phyloP scores from a whole-genome alignment of 2,797 vertebrate species.

The Masticophis lateralis region DNA sequence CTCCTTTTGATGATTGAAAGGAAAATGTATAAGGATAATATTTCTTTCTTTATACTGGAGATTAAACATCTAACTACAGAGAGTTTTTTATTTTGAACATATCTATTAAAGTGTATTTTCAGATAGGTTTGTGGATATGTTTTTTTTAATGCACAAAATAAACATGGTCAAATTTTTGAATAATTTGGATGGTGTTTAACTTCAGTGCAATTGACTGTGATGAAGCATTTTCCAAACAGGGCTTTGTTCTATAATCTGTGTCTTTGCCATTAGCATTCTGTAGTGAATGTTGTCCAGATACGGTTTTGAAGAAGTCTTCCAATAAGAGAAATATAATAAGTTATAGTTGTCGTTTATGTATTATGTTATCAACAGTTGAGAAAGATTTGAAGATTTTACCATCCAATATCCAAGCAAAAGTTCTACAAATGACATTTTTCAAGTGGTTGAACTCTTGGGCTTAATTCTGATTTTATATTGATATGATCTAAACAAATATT shows the following conservation, averaged over 20 bases:
- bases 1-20: background rate
- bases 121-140: background rate
- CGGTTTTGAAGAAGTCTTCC: slow-evolving; percentile 85
- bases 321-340: slow-evolving; percentile 31
- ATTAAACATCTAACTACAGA: background rate
- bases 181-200: slow-evolving; percentile 45
- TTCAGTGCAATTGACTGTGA: slow-evolving; percentile 62
- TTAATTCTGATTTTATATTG: background rate
- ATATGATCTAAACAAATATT: background rate
- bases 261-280: slow-evolving; percentile 78
- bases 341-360: background rate
- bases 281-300: slow-evolving; percentile 72
- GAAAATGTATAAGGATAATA: background rate
- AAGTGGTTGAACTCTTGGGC: background rate
- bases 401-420: background rate
- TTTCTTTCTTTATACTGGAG: background rate
- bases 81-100: background rate
- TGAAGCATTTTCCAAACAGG: slow-evolving; percentile 84
- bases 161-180: slow-evolving; percentile 21
- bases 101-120: background rate
- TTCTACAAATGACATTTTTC: background rate
- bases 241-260: slow-evolving; percentile 77
- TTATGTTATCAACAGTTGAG: background rate
- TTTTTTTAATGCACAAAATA: slow-evolving; percentile 17
- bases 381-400: background rate